phyloP scores from a whole-genome alignment of 1,140 invertebrate species.

The Pomacea maculata region DNA sequence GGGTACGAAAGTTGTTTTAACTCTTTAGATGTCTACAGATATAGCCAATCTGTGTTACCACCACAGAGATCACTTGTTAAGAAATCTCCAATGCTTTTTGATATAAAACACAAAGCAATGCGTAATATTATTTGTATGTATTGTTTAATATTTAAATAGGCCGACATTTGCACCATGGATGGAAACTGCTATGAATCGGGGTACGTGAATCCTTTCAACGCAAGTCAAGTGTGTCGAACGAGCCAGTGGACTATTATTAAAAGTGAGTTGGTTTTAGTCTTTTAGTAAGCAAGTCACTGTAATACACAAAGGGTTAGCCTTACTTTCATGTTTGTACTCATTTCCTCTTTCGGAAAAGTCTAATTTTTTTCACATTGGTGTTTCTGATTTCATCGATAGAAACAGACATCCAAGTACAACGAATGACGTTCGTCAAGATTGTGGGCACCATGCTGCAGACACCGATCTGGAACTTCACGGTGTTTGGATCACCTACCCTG shows the following conservation, averaged over 20 bases:
- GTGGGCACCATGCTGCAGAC: slow-evolving; percentile 29
- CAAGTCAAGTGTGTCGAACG: slow-evolving; percentile 31
- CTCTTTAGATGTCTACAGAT: no score
- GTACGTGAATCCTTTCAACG: slow-evolving; percentile 31
- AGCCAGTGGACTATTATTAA: slow-evolving; percentile 35
- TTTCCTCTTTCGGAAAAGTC: background rate
- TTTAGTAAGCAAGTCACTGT: no score
- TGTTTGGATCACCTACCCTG: slow-evolving; percentile 26
- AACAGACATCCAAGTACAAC: slow-evolving; percentile 18
- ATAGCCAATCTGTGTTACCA: no score
- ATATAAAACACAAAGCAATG: no score
- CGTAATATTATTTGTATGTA: no score
- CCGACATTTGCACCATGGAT: slow-evolving; percentile 44
- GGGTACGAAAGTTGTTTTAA: slow-evolving; percentile 25
- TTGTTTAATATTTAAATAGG: slow-evolving; percentile 26
- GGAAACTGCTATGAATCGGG: slow-evolving; percentile 42
- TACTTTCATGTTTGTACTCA: background rate
- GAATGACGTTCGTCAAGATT: slow-evolving; percentile 36
- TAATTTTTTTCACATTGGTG: background rate
- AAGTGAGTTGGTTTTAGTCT: slow-evolving; percentile 22
- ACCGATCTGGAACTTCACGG: slow-evolving; percentile 19
- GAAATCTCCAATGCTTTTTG: no score
- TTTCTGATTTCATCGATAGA: slow-evolving; percentile 17
- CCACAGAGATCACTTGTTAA: no score
- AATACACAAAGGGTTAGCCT: background rate